phyloP scores from a whole-genome alignment of 2,797 vertebrate species.

The Sorex maritimensis region DNA sequence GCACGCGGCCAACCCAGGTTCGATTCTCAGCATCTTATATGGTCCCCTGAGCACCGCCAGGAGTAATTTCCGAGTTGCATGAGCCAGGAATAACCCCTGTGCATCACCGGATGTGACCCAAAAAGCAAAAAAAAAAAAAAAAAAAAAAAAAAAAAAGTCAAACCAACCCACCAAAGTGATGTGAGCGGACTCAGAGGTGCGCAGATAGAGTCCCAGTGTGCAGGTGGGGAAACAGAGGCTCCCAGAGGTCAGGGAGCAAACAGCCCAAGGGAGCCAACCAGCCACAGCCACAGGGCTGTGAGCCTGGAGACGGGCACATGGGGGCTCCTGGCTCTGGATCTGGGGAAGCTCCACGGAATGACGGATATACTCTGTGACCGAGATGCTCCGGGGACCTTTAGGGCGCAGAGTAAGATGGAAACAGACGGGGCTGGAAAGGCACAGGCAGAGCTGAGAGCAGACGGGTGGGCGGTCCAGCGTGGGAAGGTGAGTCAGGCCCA shows the following conservation, averaged over 20 bases:
- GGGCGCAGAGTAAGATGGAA: constrained; percentile 49
- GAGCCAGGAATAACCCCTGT: too few relatives aligned
- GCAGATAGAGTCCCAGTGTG: accelerated
- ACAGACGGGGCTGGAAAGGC: neutral
- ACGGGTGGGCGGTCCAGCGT: neutral
- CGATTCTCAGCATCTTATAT: too few relatives aligned
- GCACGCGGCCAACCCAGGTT: too few relatives aligned
- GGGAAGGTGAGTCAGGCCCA: neutral
- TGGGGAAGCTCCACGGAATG: neutral
- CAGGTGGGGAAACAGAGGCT: neutral
- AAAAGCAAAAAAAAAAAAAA: too few relatives aligned
- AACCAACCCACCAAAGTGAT: neutral
- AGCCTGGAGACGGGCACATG: neutral
- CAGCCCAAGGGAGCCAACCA: neutral
- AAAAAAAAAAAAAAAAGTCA: too few relatives aligned
- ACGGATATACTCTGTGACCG: neutral
- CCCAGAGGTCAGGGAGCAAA: neutral
- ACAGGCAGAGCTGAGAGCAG: neutral
- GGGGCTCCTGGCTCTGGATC: neutral
- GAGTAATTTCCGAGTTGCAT: too few relatives aligned
- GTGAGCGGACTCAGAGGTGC: neutral
- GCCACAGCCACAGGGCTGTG: accelerated
- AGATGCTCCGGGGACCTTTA: neutral
- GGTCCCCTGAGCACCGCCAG: too few relatives aligned
- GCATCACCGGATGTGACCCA: too few relatives aligned